These are phyloP conservation scores for Glossophaga mutica DNA, from an alignment of 2,797 vertebrate species.

Conservation along the genomic window DNA sequence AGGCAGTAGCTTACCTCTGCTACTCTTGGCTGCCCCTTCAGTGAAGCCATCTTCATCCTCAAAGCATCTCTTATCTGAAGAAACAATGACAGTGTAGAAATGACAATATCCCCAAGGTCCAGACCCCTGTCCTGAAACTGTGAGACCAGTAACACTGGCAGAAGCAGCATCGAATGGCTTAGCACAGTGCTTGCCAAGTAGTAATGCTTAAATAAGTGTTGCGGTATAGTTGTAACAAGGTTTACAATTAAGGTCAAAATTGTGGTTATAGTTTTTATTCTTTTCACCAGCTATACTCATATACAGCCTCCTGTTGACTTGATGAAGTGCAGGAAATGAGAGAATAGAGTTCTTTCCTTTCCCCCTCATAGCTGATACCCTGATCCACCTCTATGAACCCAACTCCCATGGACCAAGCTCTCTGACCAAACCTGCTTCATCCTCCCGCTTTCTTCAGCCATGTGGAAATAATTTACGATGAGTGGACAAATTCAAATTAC, in stretches of 20 bases:
- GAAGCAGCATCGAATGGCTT: neutral
- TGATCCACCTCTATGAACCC: neutral
- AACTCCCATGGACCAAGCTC: neutral
- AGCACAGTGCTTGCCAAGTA: neutral
- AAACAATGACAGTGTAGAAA: slow-evolving; percentile 21
- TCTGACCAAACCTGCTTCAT: neutral
- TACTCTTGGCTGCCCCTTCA: slow-evolving; percentile 58
- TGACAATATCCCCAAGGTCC: neutral
- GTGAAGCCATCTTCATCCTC: slow-evolving; percentile 70
- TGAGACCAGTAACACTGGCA: neutral
- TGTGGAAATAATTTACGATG: neutral
- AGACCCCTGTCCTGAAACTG: neutral
- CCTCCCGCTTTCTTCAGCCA: neutral
- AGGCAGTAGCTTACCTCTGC: slow-evolving; percentile 73
- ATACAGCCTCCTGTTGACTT: neutral
- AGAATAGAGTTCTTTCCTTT: neutral
- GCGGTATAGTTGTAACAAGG: neutral
- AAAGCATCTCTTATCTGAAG: slow-evolving; percentile 81
- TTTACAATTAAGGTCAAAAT: neutral
- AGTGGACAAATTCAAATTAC: slow-evolving; percentile 68
- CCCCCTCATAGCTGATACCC: no score
- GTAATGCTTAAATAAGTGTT: neutral
- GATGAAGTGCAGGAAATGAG: neutral
- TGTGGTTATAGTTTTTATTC: neutral
- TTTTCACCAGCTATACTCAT: neutral